Conservation (phyloP, 2,113 vertebrate species). For the Pachyramphus minor region DNA sequence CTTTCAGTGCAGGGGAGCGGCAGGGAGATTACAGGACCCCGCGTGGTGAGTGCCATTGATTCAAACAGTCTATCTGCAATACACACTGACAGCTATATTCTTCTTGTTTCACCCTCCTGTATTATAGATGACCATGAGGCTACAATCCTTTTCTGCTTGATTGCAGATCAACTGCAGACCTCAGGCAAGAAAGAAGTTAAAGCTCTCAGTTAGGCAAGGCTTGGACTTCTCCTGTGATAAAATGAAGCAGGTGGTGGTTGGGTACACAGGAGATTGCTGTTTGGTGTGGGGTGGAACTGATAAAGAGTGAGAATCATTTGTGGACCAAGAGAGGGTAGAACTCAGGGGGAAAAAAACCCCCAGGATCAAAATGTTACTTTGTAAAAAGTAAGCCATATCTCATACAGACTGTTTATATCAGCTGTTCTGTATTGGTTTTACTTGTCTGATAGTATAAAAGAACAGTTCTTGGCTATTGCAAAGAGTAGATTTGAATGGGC, state of each 20-base stretch:
- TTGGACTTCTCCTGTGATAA: background rate
- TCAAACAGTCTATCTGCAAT: background rate
- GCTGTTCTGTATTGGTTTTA: background rate
- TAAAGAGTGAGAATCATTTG: background rate
- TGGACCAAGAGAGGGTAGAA: background rate
- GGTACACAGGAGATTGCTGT: background rate
- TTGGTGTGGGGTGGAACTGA: background rate
- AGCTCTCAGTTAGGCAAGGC: background rate
- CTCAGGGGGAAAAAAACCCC: fast-evolving
- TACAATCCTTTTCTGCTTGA: slow-evolving; percentile 6
- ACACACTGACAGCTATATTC: background rate
- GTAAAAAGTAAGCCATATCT: background rate
- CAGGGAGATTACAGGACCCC: background rate
- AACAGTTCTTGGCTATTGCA: background rate
- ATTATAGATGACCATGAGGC: background rate
- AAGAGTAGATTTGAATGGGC: background rate
- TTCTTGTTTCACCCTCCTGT: slow-evolving; percentile 1
- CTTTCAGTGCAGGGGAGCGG: background rate
- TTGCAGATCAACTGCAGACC: background rate
- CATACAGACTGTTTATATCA: background rate
- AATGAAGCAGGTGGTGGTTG: background rate
- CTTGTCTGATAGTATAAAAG: background rate
- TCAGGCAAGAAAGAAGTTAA: background rate
- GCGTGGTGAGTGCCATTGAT: background rate
- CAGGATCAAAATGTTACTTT: background rate